Percentiles rank a stretch among this genome's conserved stretches.
Conservation (phyloP, 2,113 vertebrate species). For the Hemibates koningsi region DNA sequence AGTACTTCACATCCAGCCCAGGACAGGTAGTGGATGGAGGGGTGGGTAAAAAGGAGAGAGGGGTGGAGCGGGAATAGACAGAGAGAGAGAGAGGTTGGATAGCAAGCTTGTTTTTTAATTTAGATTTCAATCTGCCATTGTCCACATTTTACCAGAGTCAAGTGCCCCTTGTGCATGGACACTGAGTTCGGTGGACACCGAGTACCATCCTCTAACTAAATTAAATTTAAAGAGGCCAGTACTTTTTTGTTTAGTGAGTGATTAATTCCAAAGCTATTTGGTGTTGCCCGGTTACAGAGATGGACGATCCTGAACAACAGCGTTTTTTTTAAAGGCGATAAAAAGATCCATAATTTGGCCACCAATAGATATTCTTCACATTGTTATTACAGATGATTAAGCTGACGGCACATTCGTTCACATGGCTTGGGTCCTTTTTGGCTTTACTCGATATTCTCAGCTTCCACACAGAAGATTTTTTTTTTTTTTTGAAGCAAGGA, state of each 20-base stretch:
- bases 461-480: conserved; percentile 43
- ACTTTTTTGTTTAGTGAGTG: background rate
- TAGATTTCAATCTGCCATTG: conserved; percentile 53
- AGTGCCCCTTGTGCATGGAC: conserved; percentile 45
- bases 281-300: conserved; percentile 27
- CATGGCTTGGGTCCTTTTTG: conserved; percentile 11
- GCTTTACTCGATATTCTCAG: conserved; percentile 52
- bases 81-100: background rate
- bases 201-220: conserved; percentile 39
- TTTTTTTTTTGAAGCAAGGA: conserved; percentile 57
- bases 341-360: background rate
- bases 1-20: conserved; percentile 29
- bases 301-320: background rate
- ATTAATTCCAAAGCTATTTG: conserved; percentile 27
- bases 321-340: background rate
- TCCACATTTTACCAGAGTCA: conserved; percentile 53
- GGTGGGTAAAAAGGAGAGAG: background rate
- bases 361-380: background rate
- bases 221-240: conserved; percentile 39
- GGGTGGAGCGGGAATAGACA: background rate
- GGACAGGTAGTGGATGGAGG: background rate
- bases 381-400: conserved; percentile 3
- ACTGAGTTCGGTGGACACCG: conserved; percentile 3
- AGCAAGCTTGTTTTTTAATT: conserved; percentile 59
- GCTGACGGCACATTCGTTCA: conserved; percentile 17